Conservation (phyloP, 2,888 invertebrate species). For the Deilephila elpenor region DNA sequence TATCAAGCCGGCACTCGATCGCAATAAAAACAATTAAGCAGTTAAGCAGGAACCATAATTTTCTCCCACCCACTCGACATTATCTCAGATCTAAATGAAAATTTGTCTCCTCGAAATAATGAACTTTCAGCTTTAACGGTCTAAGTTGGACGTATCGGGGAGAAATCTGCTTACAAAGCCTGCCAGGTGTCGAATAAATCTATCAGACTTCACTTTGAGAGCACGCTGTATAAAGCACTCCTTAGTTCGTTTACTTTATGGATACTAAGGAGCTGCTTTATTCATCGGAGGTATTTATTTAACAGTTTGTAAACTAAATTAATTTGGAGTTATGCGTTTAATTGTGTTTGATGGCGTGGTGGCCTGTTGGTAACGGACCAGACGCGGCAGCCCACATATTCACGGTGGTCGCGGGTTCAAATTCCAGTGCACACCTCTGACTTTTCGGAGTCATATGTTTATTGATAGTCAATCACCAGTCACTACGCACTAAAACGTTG, state of each 20-base stretch:
- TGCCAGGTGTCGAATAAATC: conserved; percentile 47
- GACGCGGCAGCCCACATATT: too few species aligned
- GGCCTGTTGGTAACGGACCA: too few species aligned
- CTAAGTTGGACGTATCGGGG: conserved; percentile 31
- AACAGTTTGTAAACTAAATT: not conserved
- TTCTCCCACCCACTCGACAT: conserved; percentile 36
- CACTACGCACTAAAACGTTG: too few species aligned
- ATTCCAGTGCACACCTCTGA: too few species aligned
- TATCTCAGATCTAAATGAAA: conserved; percentile 54
- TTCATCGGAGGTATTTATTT: not conserved
- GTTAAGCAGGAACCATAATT: conserved; percentile 16
- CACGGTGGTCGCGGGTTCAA: too few species aligned
- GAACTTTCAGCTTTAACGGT: conserved; percentile 46
- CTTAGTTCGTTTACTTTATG: conserved; percentile 20
- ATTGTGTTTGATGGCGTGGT: too few species aligned
- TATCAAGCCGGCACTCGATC: not conserved
- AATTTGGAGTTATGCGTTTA: too few species aligned
- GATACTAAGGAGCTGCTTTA: not conserved
- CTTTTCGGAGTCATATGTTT: too few species aligned
- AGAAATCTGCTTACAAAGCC: conserved; percentile 48
- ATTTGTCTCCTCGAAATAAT: conserved; percentile 54
- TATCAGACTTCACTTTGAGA: conserved; percentile 41
- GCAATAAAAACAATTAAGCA: conserved; percentile 23
- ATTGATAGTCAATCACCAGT: too few species aligned
- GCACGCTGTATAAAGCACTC: conserved; percentile 16